phyloP scores from a whole-genome alignment of 2,797 vertebrate species.

The Rallus crepitans region DNA sequence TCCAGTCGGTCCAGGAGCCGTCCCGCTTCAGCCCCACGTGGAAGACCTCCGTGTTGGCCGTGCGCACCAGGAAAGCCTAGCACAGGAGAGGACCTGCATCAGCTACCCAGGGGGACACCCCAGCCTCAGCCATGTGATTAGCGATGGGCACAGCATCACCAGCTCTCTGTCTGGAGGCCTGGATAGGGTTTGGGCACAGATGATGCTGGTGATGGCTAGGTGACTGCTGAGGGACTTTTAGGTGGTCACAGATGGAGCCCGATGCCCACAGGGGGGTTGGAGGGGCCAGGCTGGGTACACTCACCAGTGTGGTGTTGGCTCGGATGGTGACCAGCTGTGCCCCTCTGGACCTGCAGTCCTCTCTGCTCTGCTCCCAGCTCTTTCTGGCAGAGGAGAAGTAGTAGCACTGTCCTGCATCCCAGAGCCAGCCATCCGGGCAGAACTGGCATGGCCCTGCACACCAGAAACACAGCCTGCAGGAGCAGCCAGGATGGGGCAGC shows the following conservation, averaged over 20 bases:
- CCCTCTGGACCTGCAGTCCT: conserved; percentile 26
- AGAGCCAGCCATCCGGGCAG: neutral
- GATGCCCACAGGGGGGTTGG: fast-evolving
- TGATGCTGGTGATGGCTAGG: neutral
- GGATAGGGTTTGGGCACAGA: neutral
- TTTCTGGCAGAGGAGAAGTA: conserved; percentile 44
- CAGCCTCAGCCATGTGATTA: fast-evolving
- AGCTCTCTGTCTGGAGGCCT: neutral
- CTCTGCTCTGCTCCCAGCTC: conserved; percentile 42
- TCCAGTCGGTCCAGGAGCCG: neutral
- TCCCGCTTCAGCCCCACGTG: conserved; percentile 31
- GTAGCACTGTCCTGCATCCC: conserved; percentile 11
- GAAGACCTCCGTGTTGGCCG: neutral
- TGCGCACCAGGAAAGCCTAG: conserved; percentile 25
- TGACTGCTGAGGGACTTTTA: neutral
- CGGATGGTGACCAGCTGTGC: conserved; percentile 6
- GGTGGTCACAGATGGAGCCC: neutral
- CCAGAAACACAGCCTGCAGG: neutral
- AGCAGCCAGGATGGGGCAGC: neutral
- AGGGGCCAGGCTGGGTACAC: neutral
- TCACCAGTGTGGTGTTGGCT: conserved; percentile 41
- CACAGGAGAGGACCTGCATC: neutral
- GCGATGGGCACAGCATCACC: neutral
- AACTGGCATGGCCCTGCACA: conserved; percentile 12
- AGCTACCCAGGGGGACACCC: neutral